Conservation (phyloP, 2,113 vertebrate species). For the Galemys pyrenaicus region DNA sequence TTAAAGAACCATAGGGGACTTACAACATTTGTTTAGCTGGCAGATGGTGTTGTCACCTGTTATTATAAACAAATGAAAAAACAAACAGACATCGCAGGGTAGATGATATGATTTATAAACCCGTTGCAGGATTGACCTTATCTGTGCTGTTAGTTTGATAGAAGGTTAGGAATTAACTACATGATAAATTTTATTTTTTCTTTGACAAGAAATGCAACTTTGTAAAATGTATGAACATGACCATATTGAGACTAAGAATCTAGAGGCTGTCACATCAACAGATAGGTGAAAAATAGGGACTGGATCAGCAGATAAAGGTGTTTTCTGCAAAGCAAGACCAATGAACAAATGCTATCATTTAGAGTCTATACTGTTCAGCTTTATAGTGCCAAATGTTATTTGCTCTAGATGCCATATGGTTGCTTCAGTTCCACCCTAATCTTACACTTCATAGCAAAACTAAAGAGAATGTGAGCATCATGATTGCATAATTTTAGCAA, state of each 20-base stretch:
- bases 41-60: neutral
- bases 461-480: neutral
- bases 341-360: neutral
- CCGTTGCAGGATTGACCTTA: neutral
- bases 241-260: neutral
- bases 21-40: neutral
- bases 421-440: neutral
- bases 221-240: neutral
- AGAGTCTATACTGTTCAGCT: neutral
- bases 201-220: neutral
- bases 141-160: neutral
- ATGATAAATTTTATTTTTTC: neutral
- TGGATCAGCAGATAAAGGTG: neutral
- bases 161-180: neutral
- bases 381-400: neutral
- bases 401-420: neutral
- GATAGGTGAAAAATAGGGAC: neutral
- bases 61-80: constrained; percentile 14
- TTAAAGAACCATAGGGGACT: neutral
- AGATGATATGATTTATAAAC: neutral
- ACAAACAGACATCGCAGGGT: neutral
- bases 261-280: neutral
- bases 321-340: neutral
- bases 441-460: neutral
- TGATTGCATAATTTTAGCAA: neutral